These are phyloP conservation scores for Epinotia nisella DNA, from an alignment of 2,888 invertebrate species.

Conservation along the genomic window DNA sequence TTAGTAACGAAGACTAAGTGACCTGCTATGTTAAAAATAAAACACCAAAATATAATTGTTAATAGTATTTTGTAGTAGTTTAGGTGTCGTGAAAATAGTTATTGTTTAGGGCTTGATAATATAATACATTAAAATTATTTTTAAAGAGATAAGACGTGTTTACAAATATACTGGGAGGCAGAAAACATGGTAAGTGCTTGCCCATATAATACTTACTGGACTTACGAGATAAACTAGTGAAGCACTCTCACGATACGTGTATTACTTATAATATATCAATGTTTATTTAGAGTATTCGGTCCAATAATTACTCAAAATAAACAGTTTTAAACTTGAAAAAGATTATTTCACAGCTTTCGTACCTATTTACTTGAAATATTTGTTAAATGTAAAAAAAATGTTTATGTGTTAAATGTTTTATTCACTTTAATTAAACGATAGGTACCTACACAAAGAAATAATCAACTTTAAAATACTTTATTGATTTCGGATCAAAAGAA, in stretches of 20 bases:
- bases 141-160: slow-evolving; percentile 29
- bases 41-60: slow-evolving; percentile 44
- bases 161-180: slow-evolving; percentile 22
- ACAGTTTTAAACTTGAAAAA: not conserved
- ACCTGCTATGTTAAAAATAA: slow-evolving; percentile 39
- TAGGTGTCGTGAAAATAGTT: slow-evolving; percentile 39
- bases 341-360: not conserved
- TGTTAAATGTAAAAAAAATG: too few species aligned
- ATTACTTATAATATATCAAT: not conserved
- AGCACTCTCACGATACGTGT: not conserved
- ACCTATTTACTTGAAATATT: too few species aligned
- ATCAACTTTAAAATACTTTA: too few species aligned
- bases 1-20: slow-evolving; percentile 35
- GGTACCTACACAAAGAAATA: too few species aligned
- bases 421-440: too few species aligned
- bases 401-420: too few species aligned
- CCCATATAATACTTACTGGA: not conserved
- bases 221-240: not conserved
- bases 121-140: slow-evolving; percentile 12
- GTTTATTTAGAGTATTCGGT: not conserved
- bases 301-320: not conserved
- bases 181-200: slow-evolving; percentile 39
- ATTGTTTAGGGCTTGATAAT: slow-evolving; percentile 26
- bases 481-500: too few species aligned
- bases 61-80: slow-evolving; percentile 27